These are phyloP conservation scores for Callyntrura sp. DNA, from an alignment of 2,888 invertebrate genomes.

Conservation along the genomic window DNA sequence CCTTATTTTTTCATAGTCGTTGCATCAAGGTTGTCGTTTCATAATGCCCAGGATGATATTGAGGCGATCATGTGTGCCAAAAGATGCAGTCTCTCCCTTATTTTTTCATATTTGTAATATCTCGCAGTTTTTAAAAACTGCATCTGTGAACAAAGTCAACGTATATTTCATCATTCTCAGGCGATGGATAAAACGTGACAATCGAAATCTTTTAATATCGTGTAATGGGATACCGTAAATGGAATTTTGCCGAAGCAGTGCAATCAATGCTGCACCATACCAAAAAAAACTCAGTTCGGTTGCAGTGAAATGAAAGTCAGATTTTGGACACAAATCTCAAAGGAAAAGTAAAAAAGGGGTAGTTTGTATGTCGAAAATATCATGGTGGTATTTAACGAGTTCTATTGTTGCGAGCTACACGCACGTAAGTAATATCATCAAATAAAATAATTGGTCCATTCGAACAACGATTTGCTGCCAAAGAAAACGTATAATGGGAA, in stretches of 20 bases:
- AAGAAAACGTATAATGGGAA: constrained; percentile 32
- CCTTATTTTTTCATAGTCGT: not conserved
- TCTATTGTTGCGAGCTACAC: constrained; percentile 70
- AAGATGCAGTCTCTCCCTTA: constrained; percentile 1
- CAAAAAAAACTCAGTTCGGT: constrained; percentile 48
- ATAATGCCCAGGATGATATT: not conserved
- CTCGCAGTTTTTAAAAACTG: not conserved
- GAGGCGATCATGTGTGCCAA: not conserved
- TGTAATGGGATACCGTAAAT: not conserved
- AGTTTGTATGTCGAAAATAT: constrained; percentile 43
- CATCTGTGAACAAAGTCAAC: not conserved
- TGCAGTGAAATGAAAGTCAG: constrained; percentile 62
- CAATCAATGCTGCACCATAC: not conserved
- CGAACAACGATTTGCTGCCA: constrained; percentile 53
- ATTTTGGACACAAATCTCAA: constrained; percentile 63
- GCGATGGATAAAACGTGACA: constrained; percentile 38
- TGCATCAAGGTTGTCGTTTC: constrained; percentile 22
- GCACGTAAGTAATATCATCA: constrained; percentile 76
- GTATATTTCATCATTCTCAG: constrained; percentile 31
- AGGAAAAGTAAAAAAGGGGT: constrained; percentile 54
- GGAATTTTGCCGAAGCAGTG: constrained; percentile 8
- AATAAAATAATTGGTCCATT: constrained; percentile 76
- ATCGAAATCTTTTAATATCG: constrained; percentile 33
- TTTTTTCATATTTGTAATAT: constrained; percentile 23
- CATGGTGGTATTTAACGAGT: constrained; percentile 54